Base-by-base conservation (phyloP, 2,888 invertebrate genomes). In the Thereva unica region DNA sequence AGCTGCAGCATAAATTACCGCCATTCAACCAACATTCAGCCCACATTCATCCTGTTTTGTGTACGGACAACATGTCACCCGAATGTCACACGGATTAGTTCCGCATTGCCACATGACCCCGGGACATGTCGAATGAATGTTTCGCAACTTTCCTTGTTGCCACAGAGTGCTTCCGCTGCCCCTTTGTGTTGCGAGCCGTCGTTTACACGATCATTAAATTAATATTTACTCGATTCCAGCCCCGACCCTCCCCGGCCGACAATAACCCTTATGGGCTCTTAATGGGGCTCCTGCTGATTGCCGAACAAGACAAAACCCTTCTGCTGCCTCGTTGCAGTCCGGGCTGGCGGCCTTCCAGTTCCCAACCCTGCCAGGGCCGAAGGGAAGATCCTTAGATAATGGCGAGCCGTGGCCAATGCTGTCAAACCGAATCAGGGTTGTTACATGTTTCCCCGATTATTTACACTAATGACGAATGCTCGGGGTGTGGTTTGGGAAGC, bases 401-500 rank as follows among this genome's bases (percentile, higher is more conserved):
- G 52, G 34, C 42, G 41, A 64, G 53, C 66, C 57, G 57, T 66
- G 56, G 56, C 54, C 34, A 66, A 66, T 66, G 56, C 40, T 41
- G 57, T 66, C 44, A 66, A n/a, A 52, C 41, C 66, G 66, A 66
- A 41, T 56, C 50, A 57, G 44, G 56, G 12, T 57, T 5, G 12
- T 47, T 47, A 47, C 47, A 47, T 47, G 47, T 8, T 23, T 23
- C 23, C 23, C 12, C 23, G 23, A 23, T 23, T 23, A 23, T 23
- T 23, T 23, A 23, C 23, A 23, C 23, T 23, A 23, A 23, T 23
- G 23, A 23, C 23, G 2, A 23, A 23, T 23, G 23, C 23, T 23
- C 2, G 23, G 23, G 23, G 23, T 23, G 23, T 23, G 23, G 23
- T 23, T 23, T 23, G 23, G 23, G 23, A 23, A 23, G 1, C 23